Base-by-base conservation (phyloP, 2,113 vertebrate species). In the Nothoprocta perdicaria region DNA sequence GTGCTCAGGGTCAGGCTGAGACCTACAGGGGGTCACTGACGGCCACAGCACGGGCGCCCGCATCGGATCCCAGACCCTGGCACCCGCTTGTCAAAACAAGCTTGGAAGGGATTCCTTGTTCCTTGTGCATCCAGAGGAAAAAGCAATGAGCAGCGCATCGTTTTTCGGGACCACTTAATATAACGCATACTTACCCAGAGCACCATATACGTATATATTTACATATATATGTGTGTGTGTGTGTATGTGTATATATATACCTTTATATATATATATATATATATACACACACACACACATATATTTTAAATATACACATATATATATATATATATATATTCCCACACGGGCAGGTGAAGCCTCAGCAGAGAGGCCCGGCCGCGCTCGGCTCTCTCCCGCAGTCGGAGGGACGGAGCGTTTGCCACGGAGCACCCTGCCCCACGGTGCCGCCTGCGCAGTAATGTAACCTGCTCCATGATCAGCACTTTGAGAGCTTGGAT, bases 401-500 rank as follows among this genome's bases (percentile, higher is more conserved):
- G 0, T 52, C 76, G 71, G 46, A 50, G 27, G 29, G 75, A 38
- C 1, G 1, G 72, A 91, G 94, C 91, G 94, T 89, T 93, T 91
- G 87, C 50, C 89, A 33, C 69, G 0, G 16, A 90, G 66, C 74
- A 57, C 62, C 90, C 86, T 90, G 80, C 83, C 53, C 83, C 67
- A 83, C 88, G 78, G 76, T 78, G 89, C 80, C 89, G 80, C 88
- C 92, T 94, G 88, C 15, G 52, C 84, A 95, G 23, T 93, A 89
- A 95, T 95, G 93, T 91, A 82, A 48, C 50, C 50, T 63, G 65
- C 67, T 94, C 80, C 61, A 38, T 27, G 57, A 75, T 93, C 96
- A 95, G 87, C 91, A 85, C 48, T 94, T 93, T 86, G 35, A 83
- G 79, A 78, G 43, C 77, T 92, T 91, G 91, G 82, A 88, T 95